Conservation (phyloP, 2,888 invertebrate species). For the Lepetodrilus schrolli region DNA sequence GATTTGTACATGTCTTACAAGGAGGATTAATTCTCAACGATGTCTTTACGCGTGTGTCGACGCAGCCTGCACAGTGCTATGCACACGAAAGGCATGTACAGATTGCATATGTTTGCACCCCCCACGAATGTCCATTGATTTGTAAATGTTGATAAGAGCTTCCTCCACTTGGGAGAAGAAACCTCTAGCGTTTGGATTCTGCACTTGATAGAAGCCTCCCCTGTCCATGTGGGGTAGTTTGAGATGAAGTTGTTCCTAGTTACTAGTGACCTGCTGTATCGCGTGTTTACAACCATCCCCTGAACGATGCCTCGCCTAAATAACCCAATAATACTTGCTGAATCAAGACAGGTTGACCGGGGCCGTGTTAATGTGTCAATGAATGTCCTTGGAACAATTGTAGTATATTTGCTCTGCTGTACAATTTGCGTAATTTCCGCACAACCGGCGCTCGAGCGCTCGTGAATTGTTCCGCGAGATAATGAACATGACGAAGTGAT, state of each 20-base stretch:
- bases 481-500: too few species aligned
- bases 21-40: too few species aligned
- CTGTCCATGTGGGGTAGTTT: background rate
- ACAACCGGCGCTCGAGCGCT: too few species aligned
- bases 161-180: background rate
- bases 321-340: background rate
- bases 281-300: background rate
- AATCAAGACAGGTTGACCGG: background rate
- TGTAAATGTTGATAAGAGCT: constrained; percentile 12
- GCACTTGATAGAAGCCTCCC: background rate
- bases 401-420: too few species aligned
- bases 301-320: background rate
- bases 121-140: constrained; percentile 8
- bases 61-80: background rate
- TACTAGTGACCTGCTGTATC: background rate
- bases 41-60: background rate
- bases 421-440: too few species aligned
- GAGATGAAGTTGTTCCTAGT: background rate
- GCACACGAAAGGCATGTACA: background rate
- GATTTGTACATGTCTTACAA: too few species aligned
- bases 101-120: background rate
- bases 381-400: too few species aligned
- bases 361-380: background rate
- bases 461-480: too few species aligned
- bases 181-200: background rate